Evolutionary conservation across 2,888 invertebrate species (phyloP), one percentile per base, ranked within the genome.

Genomic region (Cephonodes hylas): DNA sequence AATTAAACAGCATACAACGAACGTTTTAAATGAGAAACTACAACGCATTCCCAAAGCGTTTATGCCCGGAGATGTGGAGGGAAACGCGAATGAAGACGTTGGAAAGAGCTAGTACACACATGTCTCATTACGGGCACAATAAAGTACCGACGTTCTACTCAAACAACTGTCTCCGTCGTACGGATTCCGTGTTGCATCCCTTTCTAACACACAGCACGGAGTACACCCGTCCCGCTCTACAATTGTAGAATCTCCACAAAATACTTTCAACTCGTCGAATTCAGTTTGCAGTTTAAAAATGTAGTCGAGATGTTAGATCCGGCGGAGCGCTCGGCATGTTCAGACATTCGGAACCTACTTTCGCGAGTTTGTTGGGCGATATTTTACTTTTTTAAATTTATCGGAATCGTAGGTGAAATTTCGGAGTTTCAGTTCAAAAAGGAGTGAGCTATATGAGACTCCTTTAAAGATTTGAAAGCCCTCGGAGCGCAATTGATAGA

Each of bases 81-180:
- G 20, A n/a, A 44, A 38, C 38, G 38, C 20, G 44, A 44, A 44
- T 44, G 44, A 53, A 53, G 53, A 53, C 53, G 53, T n/a, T 18
- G 31, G 18, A 27, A 15, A 25, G 18, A 27, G 18, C 46, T 46
- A 23, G 46, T 23, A 25, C 48, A 38, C 42, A 42, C 23, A 45
- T n/a, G 73, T 73, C 78, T 79, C 79, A 80, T 80, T 80, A 80
- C 75, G 66, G 67, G 68, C 70, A 79, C 77, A 80, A 80, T 80
- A 76, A 75, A 78, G 72, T 72, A 64, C 71, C 72, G 62, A 64
- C 70, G 75, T 79, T 69, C 45, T 64, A 61, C 65, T 75, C 77
- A 80, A 79, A 80, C 79, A 79, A 79, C 61, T 34, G 46, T 59
- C 46, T 59, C 15, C 22, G 23, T 15, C 45, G 31, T 68, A 65